Conservation (phyloP, 2,113 vertebrate species). For the Edolisoma coerulescens region DNA sequence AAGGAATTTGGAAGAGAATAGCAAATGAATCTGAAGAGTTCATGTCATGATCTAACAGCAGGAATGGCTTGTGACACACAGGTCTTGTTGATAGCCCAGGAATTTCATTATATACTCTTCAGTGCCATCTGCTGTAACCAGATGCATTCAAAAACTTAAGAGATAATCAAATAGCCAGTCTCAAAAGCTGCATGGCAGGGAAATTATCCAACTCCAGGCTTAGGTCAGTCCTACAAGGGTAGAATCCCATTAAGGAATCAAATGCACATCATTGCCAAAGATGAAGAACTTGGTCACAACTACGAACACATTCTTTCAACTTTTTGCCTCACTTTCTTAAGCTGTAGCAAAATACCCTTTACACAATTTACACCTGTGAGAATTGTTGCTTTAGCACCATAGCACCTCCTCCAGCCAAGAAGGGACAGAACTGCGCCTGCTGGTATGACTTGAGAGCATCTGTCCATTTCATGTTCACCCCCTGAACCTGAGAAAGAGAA, state of each 20-base stretch:
- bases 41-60: background rate
- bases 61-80: background rate
- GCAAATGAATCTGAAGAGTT: background rate
- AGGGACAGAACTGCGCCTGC: background rate
- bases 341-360: background rate
- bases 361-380: background rate
- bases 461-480: background rate
- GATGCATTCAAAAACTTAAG: background rate
- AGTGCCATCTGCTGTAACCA: constrained; percentile 43
- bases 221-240: background rate
- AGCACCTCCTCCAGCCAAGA: background rate
- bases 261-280: accelerated
- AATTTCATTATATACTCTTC: background rate
- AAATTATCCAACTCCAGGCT: background rate
- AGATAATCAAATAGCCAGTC: background rate
- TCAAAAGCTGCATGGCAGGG: background rate
- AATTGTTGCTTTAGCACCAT: background rate
- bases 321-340: background rate
- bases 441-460: background rate
- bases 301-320: background rate
- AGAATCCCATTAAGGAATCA: background rate
- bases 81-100: background rate
- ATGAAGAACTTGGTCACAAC: background rate
- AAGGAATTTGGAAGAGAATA: background rate
- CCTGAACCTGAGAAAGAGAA: background rate